Base-by-base conservation (phyloP, 2,888 invertebrate species). In the Agrotis segetum region DNA sequence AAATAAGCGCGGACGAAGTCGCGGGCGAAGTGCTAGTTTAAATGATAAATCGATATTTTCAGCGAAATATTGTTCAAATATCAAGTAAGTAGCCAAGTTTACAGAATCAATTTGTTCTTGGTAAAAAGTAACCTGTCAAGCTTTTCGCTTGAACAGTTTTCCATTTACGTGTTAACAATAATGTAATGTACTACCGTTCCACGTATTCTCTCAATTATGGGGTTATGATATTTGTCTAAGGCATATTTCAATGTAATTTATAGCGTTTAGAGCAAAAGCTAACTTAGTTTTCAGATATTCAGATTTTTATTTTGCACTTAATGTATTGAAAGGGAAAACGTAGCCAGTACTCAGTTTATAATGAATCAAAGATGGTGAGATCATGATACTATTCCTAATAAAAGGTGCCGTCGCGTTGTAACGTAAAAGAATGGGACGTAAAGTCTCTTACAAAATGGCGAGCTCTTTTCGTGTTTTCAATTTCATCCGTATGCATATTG, bases 391-490 rank as follows among this genome's bases (percentile, higher is more conserved):
- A 24, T 50, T 70, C 5, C 46, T 78, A 78, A 78, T 64, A 75
- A 56, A 71, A 40, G 6, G 72, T 75, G 79, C 64, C 62, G 69
- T 34, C 46, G 78, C 62, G 69, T 34, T 34, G 78, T 53, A 77
- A 52, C 61, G 52, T 47, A 79, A 79, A 56, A 58, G 61, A 52
- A 61, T 61, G 61, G 60, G 14, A 49, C 50, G 59, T 80, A 63
- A 79, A 63, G n/a, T 47, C 49, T 56, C 47, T 49, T 56, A 80
- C 69, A 63, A 76, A 80, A 70, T 52, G 55, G 66, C 14, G 62
- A 80, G 58, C 19, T 68, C 24, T 63, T 55, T 75, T 64, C 76
- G 66, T 67, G 66, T 78, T 74, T 80, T 61, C 81, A 70, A 81
- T 80, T 78, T 67, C 63, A 56, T 14, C 9, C 40, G 34, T 60